These are phyloP conservation scores for Cherax quadricarinatus DNA, from an alignment of 1,140 invertebrate species.

Conservation along the genomic window DNA sequence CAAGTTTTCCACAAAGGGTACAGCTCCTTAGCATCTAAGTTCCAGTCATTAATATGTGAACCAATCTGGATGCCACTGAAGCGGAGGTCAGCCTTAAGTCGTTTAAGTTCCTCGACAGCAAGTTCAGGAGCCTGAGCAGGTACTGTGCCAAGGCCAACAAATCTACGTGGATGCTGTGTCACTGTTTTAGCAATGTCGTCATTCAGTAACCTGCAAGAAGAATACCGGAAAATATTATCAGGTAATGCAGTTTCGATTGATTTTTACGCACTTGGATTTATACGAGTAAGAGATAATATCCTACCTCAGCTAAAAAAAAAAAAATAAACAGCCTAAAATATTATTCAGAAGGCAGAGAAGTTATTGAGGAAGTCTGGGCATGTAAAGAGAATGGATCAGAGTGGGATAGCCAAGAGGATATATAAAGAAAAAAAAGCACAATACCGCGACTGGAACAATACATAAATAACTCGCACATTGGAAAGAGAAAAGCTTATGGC, in stretches of 20 bases:
- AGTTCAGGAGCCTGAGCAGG: slow-evolving; percentile 81
- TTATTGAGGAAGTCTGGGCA: no score
- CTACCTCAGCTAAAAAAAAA: no score
- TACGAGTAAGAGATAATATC: not conserved
- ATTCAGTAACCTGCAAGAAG: slow-evolving; percentile 77
- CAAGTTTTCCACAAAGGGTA: slow-evolving; percentile 80
- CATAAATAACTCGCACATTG: no score
- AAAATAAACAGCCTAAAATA: no score
- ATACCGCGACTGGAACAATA: no score
- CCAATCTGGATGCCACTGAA: slow-evolving; percentile 81
- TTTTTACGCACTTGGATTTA: not conserved
- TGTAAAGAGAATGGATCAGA: no score
- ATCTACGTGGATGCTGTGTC: slow-evolving; percentile 77
- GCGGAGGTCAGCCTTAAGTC: slow-evolving; percentile 79
- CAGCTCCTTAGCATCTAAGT: slow-evolving; percentile 80
- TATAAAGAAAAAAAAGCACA: no score
- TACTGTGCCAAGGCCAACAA: slow-evolving; percentile 81
- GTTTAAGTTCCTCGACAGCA: slow-evolving; percentile 79
- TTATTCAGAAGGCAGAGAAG: no score
- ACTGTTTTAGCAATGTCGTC: slow-evolving; percentile 79
- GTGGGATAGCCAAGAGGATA: no score
- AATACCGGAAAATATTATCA: no score
- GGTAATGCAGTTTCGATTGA: not conserved
- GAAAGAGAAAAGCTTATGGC: no score
- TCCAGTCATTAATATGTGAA: slow-evolving; percentile 82